Base-by-base conservation (phyloP, 2,113 vertebrate genomes). In the Bubo scandiacus region DNA sequence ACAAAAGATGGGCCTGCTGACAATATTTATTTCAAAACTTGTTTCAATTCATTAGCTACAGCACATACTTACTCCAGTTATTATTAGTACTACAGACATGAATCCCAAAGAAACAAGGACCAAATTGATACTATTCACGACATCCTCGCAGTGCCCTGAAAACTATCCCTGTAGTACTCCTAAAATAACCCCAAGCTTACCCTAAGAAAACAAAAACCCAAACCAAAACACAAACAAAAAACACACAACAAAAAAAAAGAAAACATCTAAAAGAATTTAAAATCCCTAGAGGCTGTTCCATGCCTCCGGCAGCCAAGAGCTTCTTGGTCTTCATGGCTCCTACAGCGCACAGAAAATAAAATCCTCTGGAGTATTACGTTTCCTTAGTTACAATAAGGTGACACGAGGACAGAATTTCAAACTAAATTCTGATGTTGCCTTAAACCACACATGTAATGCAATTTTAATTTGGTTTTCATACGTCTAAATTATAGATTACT, bases 401-500 rank as follows among this genome's bases (percentile, higher is more conserved):
- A 97, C 49, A 32, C 5, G 57, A 97, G 95, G 94, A 96, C 96
- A 97, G 82, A 91, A 75, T 94, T 92, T 80, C 68, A 51, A 94
- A 88, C 74, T 85, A 45, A 82, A 90, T 83, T 78, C 89, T 90
- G 84, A 54, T 59, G 73, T 94, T 67, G 92, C 86, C 89, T 96
- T 94, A 97, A 96, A 90, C 74, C 86, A 95, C 86, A 91, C 47
- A 85, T 10, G 78, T 90, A 93, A 97, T 97, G 73, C 91, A 96
- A 95, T 94, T 97, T 97, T 96, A 95, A 97, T 93, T 88, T 38
- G 36, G 68, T 73, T 92, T 96, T 96, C 95, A 3, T 70, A 79
- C 23, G 32, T 91, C 40, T 96, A 94, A 97, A 97, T 96, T 97
- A 96, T 94, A 95, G 77, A 97, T 97, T 62, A 95, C 85, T 80